These are phyloP conservation scores for Plutella xylostella DNA, from an alignment of 2,888 invertebrate genomes.

Conservation along the genomic window DNA sequence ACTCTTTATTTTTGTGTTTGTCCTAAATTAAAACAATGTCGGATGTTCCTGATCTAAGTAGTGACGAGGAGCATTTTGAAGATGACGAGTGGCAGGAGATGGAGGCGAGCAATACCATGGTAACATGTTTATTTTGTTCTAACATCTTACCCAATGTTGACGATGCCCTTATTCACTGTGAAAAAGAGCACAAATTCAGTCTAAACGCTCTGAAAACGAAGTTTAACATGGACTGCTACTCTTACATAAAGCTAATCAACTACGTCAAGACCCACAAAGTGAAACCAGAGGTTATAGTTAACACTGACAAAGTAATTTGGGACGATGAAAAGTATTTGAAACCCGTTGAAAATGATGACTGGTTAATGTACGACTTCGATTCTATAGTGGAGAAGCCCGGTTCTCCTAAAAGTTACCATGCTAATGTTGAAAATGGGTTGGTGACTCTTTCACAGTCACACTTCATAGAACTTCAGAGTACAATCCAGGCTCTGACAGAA, in stretches of 20 bases:
- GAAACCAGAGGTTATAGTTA: constrained; percentile 65
- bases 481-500: constrained; percentile 66
- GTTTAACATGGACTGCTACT: constrained; percentile 84
- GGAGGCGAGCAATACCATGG: constrained; percentile 45
- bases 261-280: constrained; percentile 77
- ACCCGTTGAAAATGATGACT: constrained; percentile 82
- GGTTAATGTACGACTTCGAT: constrained; percentile 84
- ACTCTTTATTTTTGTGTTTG: constrained; percentile 2
- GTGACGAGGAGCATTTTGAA: constrained; percentile 57
- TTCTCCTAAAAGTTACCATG: constrained; percentile 62
- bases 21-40: constrained; percentile 36
- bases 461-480: constrained; percentile 70
- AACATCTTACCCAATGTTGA: constrained; percentile 71
- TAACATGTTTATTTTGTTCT: constrained; percentile 80
- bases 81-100: constrained; percentile 65
- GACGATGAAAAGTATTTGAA: constrained; percentile 81
- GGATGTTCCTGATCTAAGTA: constrained; percentile 61
- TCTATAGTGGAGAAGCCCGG: constrained; percentile 43
- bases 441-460: constrained; percentile 72
- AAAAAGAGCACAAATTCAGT: constrained; percentile 73
- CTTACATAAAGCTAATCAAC: constrained; percentile 84
- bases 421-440: constrained; percentile 72
- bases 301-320: constrained; percentile 72
- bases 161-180: constrained; percentile 76
- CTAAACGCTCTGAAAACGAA: constrained; percentile 73